A percentile compares a stretch with the other conserved stretches of the same genome.
phyloP scores from a whole-genome alignment of 2,113 vertebrate species.

The Urocolius indicus region DNA sequence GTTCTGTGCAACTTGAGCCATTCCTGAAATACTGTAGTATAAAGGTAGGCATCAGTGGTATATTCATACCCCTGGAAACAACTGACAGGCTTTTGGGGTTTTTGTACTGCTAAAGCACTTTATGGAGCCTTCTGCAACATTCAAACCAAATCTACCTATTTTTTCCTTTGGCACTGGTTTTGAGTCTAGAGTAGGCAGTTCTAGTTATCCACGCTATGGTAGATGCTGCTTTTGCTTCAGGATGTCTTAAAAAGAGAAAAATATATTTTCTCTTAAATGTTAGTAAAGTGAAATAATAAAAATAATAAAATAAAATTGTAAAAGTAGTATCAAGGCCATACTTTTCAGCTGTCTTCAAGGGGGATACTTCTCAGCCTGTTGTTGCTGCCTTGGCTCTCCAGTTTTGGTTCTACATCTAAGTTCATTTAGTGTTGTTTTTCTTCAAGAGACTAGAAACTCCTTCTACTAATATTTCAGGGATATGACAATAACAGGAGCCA shows the following conservation, averaged over 20 bases:
- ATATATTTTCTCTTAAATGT: background rate
- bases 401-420: background rate
- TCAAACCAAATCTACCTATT: background rate
- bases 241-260: background rate
- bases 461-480: background rate
- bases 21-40: background rate
- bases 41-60: background rate
- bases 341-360: background rate
- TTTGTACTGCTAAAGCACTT: background rate
- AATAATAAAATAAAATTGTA: background rate
- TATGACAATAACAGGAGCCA: conserved; percentile 12
- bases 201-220: background rate
- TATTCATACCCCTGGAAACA: background rate
- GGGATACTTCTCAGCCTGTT: background rate
- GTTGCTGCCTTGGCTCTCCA: background rate
- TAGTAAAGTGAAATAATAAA: background rate
- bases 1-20: background rate
- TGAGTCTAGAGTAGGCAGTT: background rate
- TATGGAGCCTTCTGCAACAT: background rate
- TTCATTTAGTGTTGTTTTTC: background rate
- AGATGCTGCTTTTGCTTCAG: background rate
- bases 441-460: background rate
- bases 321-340: background rate
- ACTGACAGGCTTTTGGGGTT: background rate
- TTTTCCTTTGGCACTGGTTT: background rate